Base-by-base conservation (phyloP, 2,797 vertebrate species). In the Propithecus deckenii region DNA sequence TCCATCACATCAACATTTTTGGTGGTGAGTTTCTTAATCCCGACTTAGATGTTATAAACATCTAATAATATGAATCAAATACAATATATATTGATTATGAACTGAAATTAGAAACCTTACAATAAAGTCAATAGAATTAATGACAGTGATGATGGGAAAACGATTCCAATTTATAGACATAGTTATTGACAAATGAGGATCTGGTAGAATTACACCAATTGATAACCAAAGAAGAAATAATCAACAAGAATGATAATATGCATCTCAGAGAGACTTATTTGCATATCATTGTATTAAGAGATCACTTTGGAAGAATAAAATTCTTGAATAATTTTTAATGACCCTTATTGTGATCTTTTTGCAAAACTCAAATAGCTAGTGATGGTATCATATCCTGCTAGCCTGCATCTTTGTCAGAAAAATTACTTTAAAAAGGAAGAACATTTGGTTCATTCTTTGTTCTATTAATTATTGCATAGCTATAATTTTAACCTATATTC, bases 121-220 rank as follows among this genome's bases (percentile, higher is more conserved):
- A 67, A 78, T 65, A 86, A 72, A 95, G n/a, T n/a, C 25, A 72
- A 65, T 46, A 85, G 86, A 80, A 83, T 93, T n/a, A 72, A 48
- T 81, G 43, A 69, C 71, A 76, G 5, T 4, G 38, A 32, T 69
- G 28, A 59, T 76, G 13, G 52, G 59, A 90, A 90, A 86, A 43
- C 7, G n/a, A 30, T 78, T 81, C 11, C n/a, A 89, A n/a, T 59
- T 83, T 81, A 89, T 12, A 88, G 23, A 86, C 20, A 85, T 76
- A 52, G 41, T n/a, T 86, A 41, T 67, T 86, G 41, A 72, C 52
- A 95, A 61, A 83, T 55, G 46, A 86, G 5, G 6, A 41, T 63
- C 17, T 75, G 25, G 61, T 65, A 57, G 72, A 55, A 86, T 57
- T 76, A 69, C 17, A 55, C 38, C 30, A 92, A 20, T 61, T 46